Evolutionary conservation across 2,797 vertebrate species (phyloP).

Genomic region (Crocidura indochinensis): DNA sequence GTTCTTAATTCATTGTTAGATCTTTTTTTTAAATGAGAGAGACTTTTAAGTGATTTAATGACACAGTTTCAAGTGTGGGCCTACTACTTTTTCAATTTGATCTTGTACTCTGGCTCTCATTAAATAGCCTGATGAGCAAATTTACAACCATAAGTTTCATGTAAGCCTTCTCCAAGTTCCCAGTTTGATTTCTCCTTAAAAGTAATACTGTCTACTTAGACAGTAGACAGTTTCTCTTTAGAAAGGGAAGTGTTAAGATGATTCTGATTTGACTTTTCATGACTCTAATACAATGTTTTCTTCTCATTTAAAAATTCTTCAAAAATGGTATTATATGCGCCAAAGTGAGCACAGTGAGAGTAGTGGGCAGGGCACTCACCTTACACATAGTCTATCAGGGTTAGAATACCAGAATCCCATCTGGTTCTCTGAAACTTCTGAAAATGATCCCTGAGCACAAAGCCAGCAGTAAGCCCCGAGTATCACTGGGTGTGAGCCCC

Average conservation of each 20-base stretch:
- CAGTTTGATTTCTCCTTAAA: background rate
- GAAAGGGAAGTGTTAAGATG: background rate
- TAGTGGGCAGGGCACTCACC: too few species aligned
- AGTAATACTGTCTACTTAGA: conserved; percentile 36
- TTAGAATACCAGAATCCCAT: too few species aligned
- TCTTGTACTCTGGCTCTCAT: background rate
- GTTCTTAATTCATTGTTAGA: background rate
- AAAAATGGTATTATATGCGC: too few species aligned
- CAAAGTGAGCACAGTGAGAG: too few species aligned
- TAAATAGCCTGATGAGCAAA: background rate
- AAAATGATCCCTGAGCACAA: too few species aligned
- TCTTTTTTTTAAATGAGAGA: conserved; percentile 5
- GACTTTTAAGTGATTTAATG: background rate
- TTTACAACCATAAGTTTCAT: background rate
- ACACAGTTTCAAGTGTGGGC: background rate
- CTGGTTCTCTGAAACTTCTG: too few species aligned
- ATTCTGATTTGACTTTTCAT: conserved; percentile 43
- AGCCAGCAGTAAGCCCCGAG: too few species aligned
- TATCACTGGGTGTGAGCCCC: too few species aligned
- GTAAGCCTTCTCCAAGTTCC: background rate
- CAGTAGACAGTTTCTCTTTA: background rate
- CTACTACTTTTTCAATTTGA: background rate
- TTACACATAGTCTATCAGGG: too few species aligned
- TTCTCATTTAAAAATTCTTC: background rate
- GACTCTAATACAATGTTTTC: background rate